Evolutionary conservation across 2,113 vertebrate species (phyloP), one percentile per base, ranked within the genome.

Genomic region (Merops nubicus): DNA sequence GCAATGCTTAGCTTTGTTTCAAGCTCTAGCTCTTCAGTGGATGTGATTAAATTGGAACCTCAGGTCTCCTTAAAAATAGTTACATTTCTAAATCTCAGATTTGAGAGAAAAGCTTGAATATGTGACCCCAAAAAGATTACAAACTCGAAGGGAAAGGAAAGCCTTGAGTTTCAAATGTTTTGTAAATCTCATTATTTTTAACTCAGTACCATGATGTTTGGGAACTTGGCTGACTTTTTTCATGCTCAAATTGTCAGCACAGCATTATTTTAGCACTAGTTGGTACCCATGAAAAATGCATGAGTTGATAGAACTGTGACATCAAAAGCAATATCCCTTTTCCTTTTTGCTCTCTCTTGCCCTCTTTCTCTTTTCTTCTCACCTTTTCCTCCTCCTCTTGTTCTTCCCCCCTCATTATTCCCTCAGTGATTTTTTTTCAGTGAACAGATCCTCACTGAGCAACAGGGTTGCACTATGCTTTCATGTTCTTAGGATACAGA

Each of bases 271-370:
- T 93, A 95, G 73, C 87, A 78, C 80, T 84, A 64, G 90, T 78
- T 78, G 88, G 92, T 91, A 78, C 4, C 91, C 86, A 97, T 97
- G 96, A 96, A 97, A 97, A 96, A 97, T 97, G 88, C 96, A 97
- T 96, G 93, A 96, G 93, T 42, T 93, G 96, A 94, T 92, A 95
- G 95, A 97, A 95, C 60, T 89, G 76, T 91, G 95, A 96, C 93
- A 97, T 97, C 96, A 97, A 97, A 97, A 96, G 88, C 93, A 91
- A 88, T 82, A 91, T 92, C 69, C 80, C 60, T 64, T 96, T 90
- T 53, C 64, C 90, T 89, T 78, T 94, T 92, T 93, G 82, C 95
- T 94, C 95, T 86, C 93, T 88, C 92, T 90, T 94, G 88, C 95
- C 83, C 95, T 77, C 48, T 76, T 88, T 85, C 91, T 91, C 84